Percentiles rank a stretch among this genome's conserved stretches.
Conservation (phyloP, 1,140 invertebrate genomes). For the Bemisia tabaci region DNA sequence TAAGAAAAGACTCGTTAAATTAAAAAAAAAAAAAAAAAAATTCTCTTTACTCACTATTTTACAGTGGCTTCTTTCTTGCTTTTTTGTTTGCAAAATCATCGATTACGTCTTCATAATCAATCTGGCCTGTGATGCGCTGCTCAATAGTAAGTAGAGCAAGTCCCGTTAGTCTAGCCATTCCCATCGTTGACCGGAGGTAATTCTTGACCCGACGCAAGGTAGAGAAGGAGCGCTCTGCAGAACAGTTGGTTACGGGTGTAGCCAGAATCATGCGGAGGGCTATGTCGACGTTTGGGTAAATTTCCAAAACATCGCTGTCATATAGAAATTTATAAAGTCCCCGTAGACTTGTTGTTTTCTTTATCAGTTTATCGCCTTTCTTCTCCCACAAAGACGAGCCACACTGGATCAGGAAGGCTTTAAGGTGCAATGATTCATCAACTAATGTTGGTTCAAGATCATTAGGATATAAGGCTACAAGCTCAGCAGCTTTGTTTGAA, state of each 20-base stretch:
- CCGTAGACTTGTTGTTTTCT: no score
- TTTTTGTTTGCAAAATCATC: conserved; percentile 3
- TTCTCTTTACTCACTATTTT: conserved; percentile 1
- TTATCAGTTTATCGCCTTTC: no score
- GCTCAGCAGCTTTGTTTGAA: background rate
- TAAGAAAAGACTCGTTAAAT: no score
- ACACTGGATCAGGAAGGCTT: no score
- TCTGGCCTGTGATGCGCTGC: background rate
- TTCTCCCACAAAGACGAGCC: no score
- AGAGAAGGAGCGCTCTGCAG: conserved; percentile 15
- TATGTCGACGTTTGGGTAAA: conserved; percentile 6
- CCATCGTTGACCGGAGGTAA: conserved; percentile 9
- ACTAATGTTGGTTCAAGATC: conserved; percentile 2
- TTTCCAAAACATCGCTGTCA: background rate
- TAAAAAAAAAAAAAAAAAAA: no score
- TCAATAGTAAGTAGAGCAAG: conserved; percentile 4
- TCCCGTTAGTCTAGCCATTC: conserved; percentile 7
- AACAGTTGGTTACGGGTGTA: conserved; percentile 7
- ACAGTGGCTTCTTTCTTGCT: background rate
- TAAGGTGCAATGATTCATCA: conserved; percentile 4
- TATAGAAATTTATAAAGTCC: conserved; percentile 1
- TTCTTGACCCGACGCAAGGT: conserved; percentile 13
- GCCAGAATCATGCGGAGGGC: conserved; percentile 4
- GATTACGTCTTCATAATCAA: conserved; percentile 2
- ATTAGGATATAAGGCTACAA: background rate